Base-by-base conservation (phyloP, 2,888 invertebrate species). In the Scaptomyza tumidula region DNA sequence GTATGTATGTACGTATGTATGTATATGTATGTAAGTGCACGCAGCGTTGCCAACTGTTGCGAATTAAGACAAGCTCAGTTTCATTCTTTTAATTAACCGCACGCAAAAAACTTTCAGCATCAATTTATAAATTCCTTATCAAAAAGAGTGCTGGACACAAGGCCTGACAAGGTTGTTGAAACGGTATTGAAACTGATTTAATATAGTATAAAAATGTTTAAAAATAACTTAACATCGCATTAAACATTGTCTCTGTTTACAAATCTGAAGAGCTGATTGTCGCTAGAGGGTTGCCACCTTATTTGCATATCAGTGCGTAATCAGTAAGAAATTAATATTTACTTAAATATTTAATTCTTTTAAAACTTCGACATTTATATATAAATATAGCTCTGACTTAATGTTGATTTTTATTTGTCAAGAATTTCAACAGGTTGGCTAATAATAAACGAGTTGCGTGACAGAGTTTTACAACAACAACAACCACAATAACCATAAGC, bases 21-120 rank as follows among this genome's bases (percentile, higher is more conserved):
- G n/a, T n/a, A n/a, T n/a, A 59, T 13, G 11, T 29, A 9, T 48
- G 16, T 31, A 14, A 56, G 31, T 11, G 43, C 41, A 33, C 37
- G 19, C 14, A 14, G 10, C 41, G 41, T 78, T 61, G 55, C 69
- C 69, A 79, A 72, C 82, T 81, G 75, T 69, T 82, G 79, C 79
- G 31, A 78, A 59, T 52, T 24, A 45, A 24, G 19, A 16, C n/a
- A 4, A 24, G 45, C 24, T 44, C 27, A n/a, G 29, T 24, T 19
- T 3, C 13, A 35, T n/a, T 19, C 13, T 10, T n/a, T 24, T 24
- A 5, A 24, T 24, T 24, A 24, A 24, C 24, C 24, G 5, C 24
- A 24, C 1, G 24, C 24, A 24, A 24, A 24, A 24, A 24, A 24
- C 9, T 24, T 37, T 13, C 14, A 41, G 11, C 29, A 6, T 14